Evolutionary conservation across 1,140 invertebrate species (phyloP).

Genomic region (Pogonomyrmex barbatus): DNA sequence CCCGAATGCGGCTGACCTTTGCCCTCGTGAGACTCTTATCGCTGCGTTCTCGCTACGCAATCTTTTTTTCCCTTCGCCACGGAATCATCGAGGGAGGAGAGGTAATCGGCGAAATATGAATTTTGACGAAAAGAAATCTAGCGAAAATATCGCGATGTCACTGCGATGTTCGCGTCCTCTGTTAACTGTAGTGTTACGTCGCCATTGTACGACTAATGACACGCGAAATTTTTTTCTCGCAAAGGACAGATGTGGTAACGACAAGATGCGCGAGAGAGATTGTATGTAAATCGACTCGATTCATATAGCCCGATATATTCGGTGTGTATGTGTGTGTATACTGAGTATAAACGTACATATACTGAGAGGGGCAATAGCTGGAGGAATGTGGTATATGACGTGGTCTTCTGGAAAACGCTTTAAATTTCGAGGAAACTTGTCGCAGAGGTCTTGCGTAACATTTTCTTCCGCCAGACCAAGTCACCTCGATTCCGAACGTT

Average conservation of each 20-base stretch:
- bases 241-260: constrained; percentile 53
- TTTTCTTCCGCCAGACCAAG: constrained; percentile 32
- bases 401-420: constrained; percentile 15
- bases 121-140: not conserved
- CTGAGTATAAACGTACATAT: no score
- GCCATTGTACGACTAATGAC: constrained; percentile 18
- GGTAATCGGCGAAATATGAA: not conserved
- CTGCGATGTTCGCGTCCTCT: no score
- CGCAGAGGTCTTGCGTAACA: constrained; percentile 19
- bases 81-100: not conserved
- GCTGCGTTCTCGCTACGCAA: not conserved
- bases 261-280: constrained; percentile 50
- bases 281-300: constrained; percentile 55
- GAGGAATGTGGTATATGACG: constrained; percentile 17
- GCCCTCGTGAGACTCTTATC: constrained; percentile 23
- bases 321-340: no score
- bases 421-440: constrained; percentile 32
- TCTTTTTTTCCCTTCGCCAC: not conserved
- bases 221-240: constrained; percentile 36
- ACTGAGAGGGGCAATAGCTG: not conserved
- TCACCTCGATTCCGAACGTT: constrained; percentile 5
- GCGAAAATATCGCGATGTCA: not conserved
- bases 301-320: not conserved
- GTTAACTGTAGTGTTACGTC: constrained; percentile 32
- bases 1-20: constrained; percentile 32